These are phyloP conservation scores for Nixonia krombeini DNA, from an alignment of 1,140 invertebrate species.

Conservation along the genomic window DNA sequence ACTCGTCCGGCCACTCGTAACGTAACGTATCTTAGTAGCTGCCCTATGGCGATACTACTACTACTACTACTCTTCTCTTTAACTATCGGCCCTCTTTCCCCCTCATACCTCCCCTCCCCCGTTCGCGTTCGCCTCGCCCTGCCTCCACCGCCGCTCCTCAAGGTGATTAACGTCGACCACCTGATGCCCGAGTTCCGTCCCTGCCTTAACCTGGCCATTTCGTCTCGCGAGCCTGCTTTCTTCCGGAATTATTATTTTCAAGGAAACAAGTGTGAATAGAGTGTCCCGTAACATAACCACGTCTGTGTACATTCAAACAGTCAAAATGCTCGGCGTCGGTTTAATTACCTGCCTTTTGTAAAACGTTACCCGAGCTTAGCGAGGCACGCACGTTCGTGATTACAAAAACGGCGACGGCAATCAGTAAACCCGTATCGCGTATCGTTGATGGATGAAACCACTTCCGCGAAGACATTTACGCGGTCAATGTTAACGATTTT, in stretches of 20 bases:
- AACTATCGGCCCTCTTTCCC: conserved; percentile 10
- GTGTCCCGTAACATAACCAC: too few relatives aligned
- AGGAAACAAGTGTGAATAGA: too few relatives aligned
- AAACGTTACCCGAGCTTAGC: too few relatives aligned
- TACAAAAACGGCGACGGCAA: too few relatives aligned
- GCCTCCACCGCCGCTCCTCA: not conserved
- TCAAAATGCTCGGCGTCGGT: too few relatives aligned
- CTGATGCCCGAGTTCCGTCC: conserved; percentile 8
- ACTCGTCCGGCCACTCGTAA: conserved; percentile 12
- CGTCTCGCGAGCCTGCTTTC: conserved; percentile 8
- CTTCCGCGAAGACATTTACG: too few relatives aligned
- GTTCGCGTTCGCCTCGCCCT: not conserved
- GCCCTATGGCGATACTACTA: conserved; percentile 18
- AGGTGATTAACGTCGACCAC: conserved; percentile 23
- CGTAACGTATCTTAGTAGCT: conserved; percentile 18
- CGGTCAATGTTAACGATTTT: too few relatives aligned
- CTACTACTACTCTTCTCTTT: conserved; percentile 17
- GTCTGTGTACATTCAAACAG: too few relatives aligned
- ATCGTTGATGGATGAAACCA: too few relatives aligned
- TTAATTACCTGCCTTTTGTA: too few relatives aligned
- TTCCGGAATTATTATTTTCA: conserved; percentile 17
- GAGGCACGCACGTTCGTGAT: too few relatives aligned
- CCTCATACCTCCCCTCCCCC: not conserved
- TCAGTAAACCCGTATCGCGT: too few relatives aligned
- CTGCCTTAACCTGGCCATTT: conserved; percentile 14